Base-by-base conservation (phyloP, 1,140 invertebrate species). In the Plectrocnemia conspersa region DNA sequence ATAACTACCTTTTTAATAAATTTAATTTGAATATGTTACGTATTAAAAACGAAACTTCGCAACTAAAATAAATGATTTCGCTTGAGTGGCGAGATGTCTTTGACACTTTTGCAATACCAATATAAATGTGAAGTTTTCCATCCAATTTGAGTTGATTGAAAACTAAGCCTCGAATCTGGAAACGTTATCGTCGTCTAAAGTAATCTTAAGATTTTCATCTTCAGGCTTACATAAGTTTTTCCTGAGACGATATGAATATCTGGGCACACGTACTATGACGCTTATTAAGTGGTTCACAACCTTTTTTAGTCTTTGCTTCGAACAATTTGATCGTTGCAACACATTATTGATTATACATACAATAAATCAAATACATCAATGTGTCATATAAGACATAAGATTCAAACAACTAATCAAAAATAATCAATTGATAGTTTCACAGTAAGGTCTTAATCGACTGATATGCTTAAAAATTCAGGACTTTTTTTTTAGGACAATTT, bases 141-240 rank as follows among this genome's bases (percentile, higher is more conserved):
- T 52, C 58, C 58, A 59, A 59, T 59, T 59, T 55, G 58, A 59
- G 47, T 53, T 59, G 58, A 59, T 59, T 59, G 58, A 59, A 59
- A 59, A 59, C 53, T 59, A 56, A 59, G 58, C 58, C 53, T 45
- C 16, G 53, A 46, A 56, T 59, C 49, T 56, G 32, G 46, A 41
- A 52, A 53, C 29, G 49, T 52, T 58, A 58, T 58, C 56, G 32
- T 36, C 27, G 46, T 23, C 21, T 23, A 57, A 59, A 59, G 58
- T 59, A 59, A 59, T 55, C 58, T 59, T 56, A 56, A 59, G 58
- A 55, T 52, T 59, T 59, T 59, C 49, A 59, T 59, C 58, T 59
- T 50, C 19, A 15, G 49, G 53, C 55, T 59, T 59, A 59, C 53
- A 48, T 49, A 59, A 59, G 44, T 59, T 59, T 56, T 56, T 52